Conservation (phyloP, 1,140 invertebrate species). For the Pachypsylla venusta region DNA sequence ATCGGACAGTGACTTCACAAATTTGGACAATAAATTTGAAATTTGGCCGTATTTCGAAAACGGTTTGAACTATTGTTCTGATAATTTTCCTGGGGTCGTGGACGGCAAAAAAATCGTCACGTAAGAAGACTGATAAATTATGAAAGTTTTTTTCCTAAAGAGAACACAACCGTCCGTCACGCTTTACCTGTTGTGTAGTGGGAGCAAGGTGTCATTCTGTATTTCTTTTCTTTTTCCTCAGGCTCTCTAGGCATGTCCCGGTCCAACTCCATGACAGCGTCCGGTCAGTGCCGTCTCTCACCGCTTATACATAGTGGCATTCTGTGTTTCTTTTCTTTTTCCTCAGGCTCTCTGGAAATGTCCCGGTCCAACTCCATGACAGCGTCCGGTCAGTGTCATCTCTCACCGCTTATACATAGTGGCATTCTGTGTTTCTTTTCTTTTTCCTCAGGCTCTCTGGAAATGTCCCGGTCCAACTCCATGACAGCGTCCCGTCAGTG, state of each 20-base stretch:
- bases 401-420: slow-evolving; percentile 89
- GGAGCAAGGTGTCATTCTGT: slow-evolving; percentile 14
- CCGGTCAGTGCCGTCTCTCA: slow-evolving; percentile 88
- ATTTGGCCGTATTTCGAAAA: no score
- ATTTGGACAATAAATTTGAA: no score
- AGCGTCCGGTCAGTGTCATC: slow-evolving; percentile 82
- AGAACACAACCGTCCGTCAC: no score
- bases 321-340: slow-evolving; percentile 25
- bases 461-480: slow-evolving; percentile 84
- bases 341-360: slow-evolving; percentile 85
- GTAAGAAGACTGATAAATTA: no score
- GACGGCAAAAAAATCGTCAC: no score
- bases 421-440: no score
- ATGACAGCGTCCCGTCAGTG: slow-evolving; percentile 98
- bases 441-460: slow-evolving; percentile 65
- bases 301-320: slow-evolving; percentile 90
- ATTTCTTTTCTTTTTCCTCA: slow-evolving; percentile 38
- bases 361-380: slow-evolving; percentile 95
- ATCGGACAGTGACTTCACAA: no score
- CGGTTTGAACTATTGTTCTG: no score
- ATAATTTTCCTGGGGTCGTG: no score
- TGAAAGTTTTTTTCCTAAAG: no score
- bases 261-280: slow-evolving; percentile 92
- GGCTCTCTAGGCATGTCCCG: slow-evolving; percentile 81
- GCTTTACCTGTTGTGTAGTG: no score